These are phyloP conservation scores for Parascotia fuliginaria DNA, from an alignment of 2,888 invertebrate species.

Conservation along the genomic window DNA sequence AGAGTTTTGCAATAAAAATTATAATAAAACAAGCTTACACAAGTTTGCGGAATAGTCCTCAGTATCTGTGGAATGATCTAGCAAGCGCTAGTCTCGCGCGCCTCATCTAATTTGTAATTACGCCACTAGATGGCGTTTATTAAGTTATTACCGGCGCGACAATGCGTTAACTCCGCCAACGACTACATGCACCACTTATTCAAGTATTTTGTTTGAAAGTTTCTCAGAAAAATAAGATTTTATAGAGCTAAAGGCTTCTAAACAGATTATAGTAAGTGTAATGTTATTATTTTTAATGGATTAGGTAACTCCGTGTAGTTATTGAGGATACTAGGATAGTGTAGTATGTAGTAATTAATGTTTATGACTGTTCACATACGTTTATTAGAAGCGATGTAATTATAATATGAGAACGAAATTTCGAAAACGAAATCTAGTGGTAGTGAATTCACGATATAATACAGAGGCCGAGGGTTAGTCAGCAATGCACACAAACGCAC, in stretches of 20 bases:
- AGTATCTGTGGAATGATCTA: slow-evolving; percentile 44
- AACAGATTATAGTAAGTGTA: too few species aligned
- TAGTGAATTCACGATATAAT: too few species aligned
- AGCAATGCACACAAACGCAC: too few species aligned
- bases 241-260: not conserved
- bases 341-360: too few species aligned
- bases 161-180: slow-evolving; percentile 28
- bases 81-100: slow-evolving; percentile 35
- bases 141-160: slow-evolving; percentile 57
- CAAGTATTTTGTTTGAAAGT: slow-evolving; percentile 14
- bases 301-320: not conserved
- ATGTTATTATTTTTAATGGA: not conserved
- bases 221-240: not conserved
- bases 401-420: too few species aligned
- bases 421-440: too few species aligned
- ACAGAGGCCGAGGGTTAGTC: too few species aligned
- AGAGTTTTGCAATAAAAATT: too few species aligned
- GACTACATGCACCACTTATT: slow-evolving; percentile 9
- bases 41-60: slow-evolving; percentile 35
- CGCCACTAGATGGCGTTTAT: slow-evolving; percentile 49
- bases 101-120: slow-evolving; percentile 70
- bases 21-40: too few species aligned
- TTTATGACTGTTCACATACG: too few species aligned
- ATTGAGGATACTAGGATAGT: too few species aligned
- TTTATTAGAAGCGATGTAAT: too few species aligned